Percentiles rank a stretch among this genome's conserved stretches.
These are phyloP conservation scores for Pristionchus japonicus DNA, from an alignment of 2,888 invertebrate genomes.

Conservation along the genomic window DNA sequence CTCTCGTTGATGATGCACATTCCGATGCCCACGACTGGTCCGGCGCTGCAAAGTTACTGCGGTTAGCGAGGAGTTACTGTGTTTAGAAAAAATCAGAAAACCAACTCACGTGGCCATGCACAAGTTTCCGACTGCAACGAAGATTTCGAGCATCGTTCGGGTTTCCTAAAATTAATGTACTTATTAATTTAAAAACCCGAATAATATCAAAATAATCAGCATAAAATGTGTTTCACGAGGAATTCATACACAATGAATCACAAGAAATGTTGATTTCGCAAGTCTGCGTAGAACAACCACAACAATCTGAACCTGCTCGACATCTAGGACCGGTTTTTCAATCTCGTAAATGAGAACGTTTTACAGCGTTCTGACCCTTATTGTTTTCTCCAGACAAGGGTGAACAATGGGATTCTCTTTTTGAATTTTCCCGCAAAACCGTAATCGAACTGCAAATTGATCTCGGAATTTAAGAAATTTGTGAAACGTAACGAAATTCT, in stretches of 20 bases:
- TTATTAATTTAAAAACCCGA: not conserved
- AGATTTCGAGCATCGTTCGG: not conserved
- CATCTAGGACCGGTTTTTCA: too few species aligned
- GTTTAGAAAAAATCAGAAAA: not conserved
- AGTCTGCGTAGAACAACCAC: not conserved
- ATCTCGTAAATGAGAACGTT: too few species aligned
- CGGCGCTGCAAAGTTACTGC: not conserved
- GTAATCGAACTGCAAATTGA: too few species aligned
- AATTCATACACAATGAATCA: not conserved
- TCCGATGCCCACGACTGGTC: not conserved
- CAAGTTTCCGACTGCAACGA: slow-evolving; percentile 8
- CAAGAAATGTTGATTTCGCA: not conserved
- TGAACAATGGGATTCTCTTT: too few species aligned
- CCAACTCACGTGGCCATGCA: slow-evolving; percentile 7
- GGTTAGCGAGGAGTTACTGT: not conserved
- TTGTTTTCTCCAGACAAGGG: too few species aligned
- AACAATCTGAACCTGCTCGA: not conserved
- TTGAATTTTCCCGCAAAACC: too few species aligned
- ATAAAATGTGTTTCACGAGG: not conserved
- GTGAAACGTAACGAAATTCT: too few species aligned
- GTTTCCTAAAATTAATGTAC: not conserved
- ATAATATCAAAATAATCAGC: not conserved
- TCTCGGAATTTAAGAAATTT: too few species aligned
- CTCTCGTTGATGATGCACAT: not conserved
- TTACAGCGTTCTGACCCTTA: too few species aligned